These are phyloP conservation scores for Sebastes taczanowskii DNA, from an alignment of 2,797 vertebrate species.

Conservation along the genomic window DNA sequence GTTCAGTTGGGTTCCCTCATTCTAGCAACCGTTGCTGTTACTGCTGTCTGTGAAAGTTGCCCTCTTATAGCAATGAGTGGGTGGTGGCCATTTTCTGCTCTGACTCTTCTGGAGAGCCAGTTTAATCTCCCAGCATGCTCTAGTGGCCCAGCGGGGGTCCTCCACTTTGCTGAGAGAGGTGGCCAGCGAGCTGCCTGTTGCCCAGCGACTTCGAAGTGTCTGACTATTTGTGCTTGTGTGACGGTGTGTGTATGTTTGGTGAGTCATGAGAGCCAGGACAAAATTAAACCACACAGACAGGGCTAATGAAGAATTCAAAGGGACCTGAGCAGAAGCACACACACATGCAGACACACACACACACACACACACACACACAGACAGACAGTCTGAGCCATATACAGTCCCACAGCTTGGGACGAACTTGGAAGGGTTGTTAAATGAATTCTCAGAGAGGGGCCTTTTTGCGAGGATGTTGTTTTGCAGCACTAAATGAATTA, in stretches of 20 bases:
- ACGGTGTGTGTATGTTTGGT: slow-evolving; percentile 31
- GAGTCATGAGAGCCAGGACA: slow-evolving; percentile 43
- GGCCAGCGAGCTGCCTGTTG: slow-evolving; percentile 51
- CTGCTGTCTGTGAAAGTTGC: neutral
- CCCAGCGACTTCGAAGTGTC: slow-evolving; percentile 49
- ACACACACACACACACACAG: neutral
- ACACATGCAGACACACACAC: neutral
- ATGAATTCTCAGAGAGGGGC: slow-evolving; percentile 45
- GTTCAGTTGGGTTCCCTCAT: neutral
- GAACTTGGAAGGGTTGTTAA: slow-evolving; percentile 31
- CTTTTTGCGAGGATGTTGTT: slow-evolving; percentile 45
- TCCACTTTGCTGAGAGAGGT: slow-evolving; percentile 54
- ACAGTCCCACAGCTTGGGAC: slow-evolving; percentile 23
- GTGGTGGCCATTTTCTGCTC: slow-evolving; percentile 37
- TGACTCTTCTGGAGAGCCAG: slow-evolving; percentile 26
- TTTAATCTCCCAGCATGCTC: slow-evolving; percentile 60
- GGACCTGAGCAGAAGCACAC: slow-evolving; percentile 34
- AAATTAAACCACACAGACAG: slow-evolving; percentile 42
- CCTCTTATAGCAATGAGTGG: slow-evolving; percentile 31
- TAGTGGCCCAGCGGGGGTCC: slow-evolving; percentile 53
- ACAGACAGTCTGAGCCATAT: slow-evolving; percentile 1
- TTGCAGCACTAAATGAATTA: slow-evolving; percentile 57
- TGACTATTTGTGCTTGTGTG: slow-evolving; percentile 33
- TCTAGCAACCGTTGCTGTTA: neutral
- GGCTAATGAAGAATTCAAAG: slow-evolving; percentile 60